Evolutionary conservation across 92 coral and sea anemone species (phyloP), one percentile per base, ranked within the genome.

Genomic region (Porites rus): DNA sequence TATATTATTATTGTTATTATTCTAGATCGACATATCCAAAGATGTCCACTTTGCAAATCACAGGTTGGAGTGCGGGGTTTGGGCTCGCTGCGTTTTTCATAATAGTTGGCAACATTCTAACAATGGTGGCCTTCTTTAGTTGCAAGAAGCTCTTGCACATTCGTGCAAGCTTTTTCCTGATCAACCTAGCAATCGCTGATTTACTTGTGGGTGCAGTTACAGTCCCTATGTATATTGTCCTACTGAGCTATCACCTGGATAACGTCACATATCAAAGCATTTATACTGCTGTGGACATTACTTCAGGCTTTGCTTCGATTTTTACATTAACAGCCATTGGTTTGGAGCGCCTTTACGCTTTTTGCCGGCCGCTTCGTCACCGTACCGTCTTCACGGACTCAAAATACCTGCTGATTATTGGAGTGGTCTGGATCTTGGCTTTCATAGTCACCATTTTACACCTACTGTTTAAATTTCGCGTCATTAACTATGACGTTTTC

Each of bases 91-190:
- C 92, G 38, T 28, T 88, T 38, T 62, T 74, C 31, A 91, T 88
- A 43, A 60, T 88, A 76, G 64, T 62, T 9, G 91, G 94, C 5
- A 91, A 91, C 85, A 69, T 84, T 43, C 58, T 91, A 1, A 88
- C 94, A 50, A 84, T 88, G 19, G 90, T 90, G 53, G 94, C 92
- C 51, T 91, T 91, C 64, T 54, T 75, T 77, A 77, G 88, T 19
- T 88, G 90, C 74, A 88, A 88, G 69, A 91, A 88, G 65, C 85
- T 91, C 12, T 21, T 88, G 66, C 92, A 88, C 81, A 91, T 91
- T 92, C 94, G 94, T 80, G 89, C 92, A 14, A 88, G 92, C 72
- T 91, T 84, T 66, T 91, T 91, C 43, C 88, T 91, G n/a, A 73
- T 91, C 60, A 91, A 90, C 82, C 75, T 91, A 60, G 89, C 94